Evolutionary conservation across 2,797 vertebrate genomes (phyloP), one percentile per base, ranked within the genome.

Genomic region (Epinephelus coioides): DNA sequence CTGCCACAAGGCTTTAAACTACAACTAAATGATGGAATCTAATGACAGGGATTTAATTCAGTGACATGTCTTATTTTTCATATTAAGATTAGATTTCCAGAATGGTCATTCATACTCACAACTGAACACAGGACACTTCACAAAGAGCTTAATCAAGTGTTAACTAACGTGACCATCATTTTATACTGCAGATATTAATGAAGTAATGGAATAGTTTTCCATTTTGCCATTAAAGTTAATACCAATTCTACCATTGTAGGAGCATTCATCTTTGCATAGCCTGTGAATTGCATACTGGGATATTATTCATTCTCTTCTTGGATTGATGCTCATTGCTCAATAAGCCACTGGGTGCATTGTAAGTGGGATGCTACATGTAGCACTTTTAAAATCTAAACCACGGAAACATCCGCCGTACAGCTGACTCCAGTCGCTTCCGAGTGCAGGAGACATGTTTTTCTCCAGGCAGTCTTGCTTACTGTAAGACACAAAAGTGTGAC

Each of bases 391-490:
- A 60, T 12, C 69, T 15, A 60, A 73, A 64, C n/a, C 12, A 40
- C 25, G 60, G 40, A 50, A 23, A 62, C 19, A 25, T 53, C 53
- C 6, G 21, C 50, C 5, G 12, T 19, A 50, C 18, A 53, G 19
- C 70, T 49, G 47, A 40, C 18, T 74, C 27, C 38, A 73, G 54
- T 55, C 1, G 0, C 27, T 34, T 73, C 14, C 21, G 19, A 60
- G 13, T 44, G 18, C 12, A 69, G 40, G 6, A 64, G 67, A 53
- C 5, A 8, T 49, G 11, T 59, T 76, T 83, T 47, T 18, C 49
- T 73, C 2, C 6, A 80, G 47, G 66, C 34, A 61, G 3, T 68
- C 65, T 78, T 66, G 46, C 68, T 64, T 46, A 46, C 56, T 76
- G 46, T 34, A 55, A 80, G 30, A 76, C 6, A 65, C 11, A 54